phyloP scores from a whole-genome alignment of 2,888 invertebrate genomes.

The Sclerodermus sp. region DNA sequence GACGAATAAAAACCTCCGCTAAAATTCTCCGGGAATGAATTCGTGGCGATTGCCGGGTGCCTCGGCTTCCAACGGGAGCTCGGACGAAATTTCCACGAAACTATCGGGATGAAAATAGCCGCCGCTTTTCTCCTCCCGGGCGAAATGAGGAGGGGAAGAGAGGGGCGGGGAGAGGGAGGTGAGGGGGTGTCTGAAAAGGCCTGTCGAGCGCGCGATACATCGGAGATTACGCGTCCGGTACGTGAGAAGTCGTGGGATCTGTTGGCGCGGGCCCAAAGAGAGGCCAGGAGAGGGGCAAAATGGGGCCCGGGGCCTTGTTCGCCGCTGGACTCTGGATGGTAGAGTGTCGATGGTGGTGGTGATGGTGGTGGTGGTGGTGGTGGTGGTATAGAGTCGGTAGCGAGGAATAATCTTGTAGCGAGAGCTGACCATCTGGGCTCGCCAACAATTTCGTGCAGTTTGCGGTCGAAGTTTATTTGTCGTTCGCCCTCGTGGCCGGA shows the following conservation, averaged over 20 bases:
- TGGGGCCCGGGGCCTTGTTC: neutral
- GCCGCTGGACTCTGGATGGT: too few relatives aligned
- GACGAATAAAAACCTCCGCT: too few relatives aligned
- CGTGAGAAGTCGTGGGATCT: constrained; percentile 45
- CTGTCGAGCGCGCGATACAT: constrained; percentile 22
- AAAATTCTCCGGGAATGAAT: too few relatives aligned
- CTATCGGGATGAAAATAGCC: too few relatives aligned
- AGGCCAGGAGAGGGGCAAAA: neutral
- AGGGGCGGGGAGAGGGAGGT: neutral
- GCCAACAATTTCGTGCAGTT: constrained; percentile 48
- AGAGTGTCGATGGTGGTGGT: too few relatives aligned
- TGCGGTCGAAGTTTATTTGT: constrained; percentile 51
- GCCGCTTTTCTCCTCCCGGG: too few relatives aligned
- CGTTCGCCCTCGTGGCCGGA: constrained; percentile 36
- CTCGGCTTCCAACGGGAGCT: too few relatives aligned
- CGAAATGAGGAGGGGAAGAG: constrained; percentile 1
- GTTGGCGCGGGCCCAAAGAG: constrained; percentile 4
- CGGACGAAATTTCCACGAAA: too few relatives aligned
- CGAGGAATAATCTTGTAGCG: constrained; percentile 38
- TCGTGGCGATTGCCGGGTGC: too few relatives aligned
- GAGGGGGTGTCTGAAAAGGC: constrained; percentile 12
- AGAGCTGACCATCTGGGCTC: constrained; percentile 44
- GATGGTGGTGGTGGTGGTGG: too few relatives aligned
- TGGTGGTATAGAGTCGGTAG: constrained; percentile 24
- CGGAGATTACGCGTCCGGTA: constrained; percentile 41